Base-by-base conservation (phyloP, 2,113 vertebrate genomes). In the Puffinus mauretanicus region DNA sequence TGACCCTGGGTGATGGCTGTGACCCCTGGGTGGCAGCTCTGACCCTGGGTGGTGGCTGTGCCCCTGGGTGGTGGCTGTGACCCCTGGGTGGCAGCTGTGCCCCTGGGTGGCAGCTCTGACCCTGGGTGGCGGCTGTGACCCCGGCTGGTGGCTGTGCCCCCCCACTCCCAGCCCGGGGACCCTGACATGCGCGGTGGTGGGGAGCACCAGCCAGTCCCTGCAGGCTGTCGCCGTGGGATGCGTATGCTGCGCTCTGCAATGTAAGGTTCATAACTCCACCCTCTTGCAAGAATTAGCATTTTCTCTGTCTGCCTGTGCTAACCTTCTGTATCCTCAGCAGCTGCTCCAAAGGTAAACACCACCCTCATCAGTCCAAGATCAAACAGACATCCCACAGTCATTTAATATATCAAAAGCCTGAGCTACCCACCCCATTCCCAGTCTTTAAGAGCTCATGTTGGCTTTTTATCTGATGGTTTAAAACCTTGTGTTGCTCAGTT, bases 201-300 rank as follows among this genome's bases (percentile, higher is more conserved):
- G n/a, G 18, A 27, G 21, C 0, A 1, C 49, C 3, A 4, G 25
- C n/a, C 2, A 20, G 9, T 60, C 27, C 44, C 52, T 8, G 21
- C 0, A 0, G 32, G 18, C 20, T 58, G 47, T 24, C 4, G 1
- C 29, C 3, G 0, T 3, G 40, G 44, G 19, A 27, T 2, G 19
- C 0, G 3, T 2, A 3, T 1, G 7, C 10, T 16, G 62, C 0
- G 5, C 19, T 36, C 11, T 4, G 16, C 36, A 10, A 3, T 7
- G 13, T 7, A 6, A 22, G 10, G 10, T 16, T 36, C 5, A 0
- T 22, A 15, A 20, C 11, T 47, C 17, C 40, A 7, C 1, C 16
- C 21, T 36, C 7, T 11, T 30, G 46, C 16, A 58, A 52, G 27
- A 27, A 62, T 3, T 7, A n/a, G 7, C 3, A 2, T 17, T 72